Base-by-base conservation (phyloP, 1,140 invertebrate genomes). In the Muscidifurax raptorellus region DNA sequence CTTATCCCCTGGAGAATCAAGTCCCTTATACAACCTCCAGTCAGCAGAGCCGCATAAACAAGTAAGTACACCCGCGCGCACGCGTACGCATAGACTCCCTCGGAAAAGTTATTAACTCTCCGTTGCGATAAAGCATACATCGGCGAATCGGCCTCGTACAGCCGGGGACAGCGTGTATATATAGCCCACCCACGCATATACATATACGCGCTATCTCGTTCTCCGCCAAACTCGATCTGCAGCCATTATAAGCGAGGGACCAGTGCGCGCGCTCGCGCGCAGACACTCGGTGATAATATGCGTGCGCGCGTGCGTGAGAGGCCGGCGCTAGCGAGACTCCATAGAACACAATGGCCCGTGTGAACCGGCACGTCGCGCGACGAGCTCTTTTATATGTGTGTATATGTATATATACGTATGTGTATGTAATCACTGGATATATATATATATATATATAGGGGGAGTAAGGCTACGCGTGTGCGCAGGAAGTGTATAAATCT, bases 151-250 rank as follows among this genome's bases (percentile, higher is more conserved):
- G 52, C 52, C 18, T 18, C 52, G 52, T 52, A 44, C 10, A 22
- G 52, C 22, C 52, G 7, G 52, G 52, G 52, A n/a, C 52, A 22
- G 52, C 18, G 2, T 40, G 10, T 40, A 47, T 40, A 40, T 40
- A 47, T 59, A 84, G 85, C 85, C 83, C 87, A 86, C 87, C 87
- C 86, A 87, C 86, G 86, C 85, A 47, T 78, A 80, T 59, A 18
- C 15, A 40, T 25, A 74, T 9, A 12, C 77, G 72, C 74, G 59
- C 84, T 86, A 88, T 88, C 86, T 87, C 78, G 47, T 71, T 76
- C 84, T 84, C 66, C 76, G 77, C 85, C 75, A 86, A 87, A 88
- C 85, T 87, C 83, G 86, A 88, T 88, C 86, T 88, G 82, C 25
- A 30, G 66, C 87, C 85, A 87, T 87, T 84, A 75, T 78, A 78